Percentiles rank a stretch among this genome's conserved stretches.
Conservation (phyloP, 2,797 vertebrate species). For the Chaetophractus vellerosus region DNA sequence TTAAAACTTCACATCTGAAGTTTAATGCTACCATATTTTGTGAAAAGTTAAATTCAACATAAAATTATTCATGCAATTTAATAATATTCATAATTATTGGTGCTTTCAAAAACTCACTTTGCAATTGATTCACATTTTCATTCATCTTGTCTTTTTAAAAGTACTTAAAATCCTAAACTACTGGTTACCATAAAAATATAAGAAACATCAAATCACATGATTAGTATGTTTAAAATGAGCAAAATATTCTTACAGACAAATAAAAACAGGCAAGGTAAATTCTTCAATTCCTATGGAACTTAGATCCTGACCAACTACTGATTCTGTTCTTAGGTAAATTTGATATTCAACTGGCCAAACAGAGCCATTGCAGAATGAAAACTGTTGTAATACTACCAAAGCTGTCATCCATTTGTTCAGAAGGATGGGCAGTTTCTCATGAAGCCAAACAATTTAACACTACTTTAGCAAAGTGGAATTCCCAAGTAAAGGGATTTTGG, state of each 20-base stretch:
- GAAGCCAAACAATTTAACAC: neutral
- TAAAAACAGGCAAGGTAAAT: neutral
- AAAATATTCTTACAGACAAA: slow-evolving; percentile 20
- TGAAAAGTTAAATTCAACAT: slow-evolving; percentile 40
- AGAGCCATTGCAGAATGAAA: neutral
- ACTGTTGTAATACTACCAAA: neutral
- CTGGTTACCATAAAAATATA: slow-evolving; percentile 45
- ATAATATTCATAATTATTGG: slow-evolving; percentile 26
- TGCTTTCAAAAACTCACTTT: slow-evolving; percentile 28
- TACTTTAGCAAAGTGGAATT: slow-evolving; percentile 48
- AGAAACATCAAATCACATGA: slow-evolving; percentile 12
- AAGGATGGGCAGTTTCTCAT: neutral
- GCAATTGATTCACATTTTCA: slow-evolving; percentile 30
- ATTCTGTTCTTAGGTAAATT: neutral
- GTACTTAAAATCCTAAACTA: neutral
- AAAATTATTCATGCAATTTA: slow-evolving; percentile 35
- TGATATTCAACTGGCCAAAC: neutral
- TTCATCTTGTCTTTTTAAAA: slow-evolving; percentile 42
- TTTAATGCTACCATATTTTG: neutral
- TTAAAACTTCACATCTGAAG: slow-evolving; percentile 8
- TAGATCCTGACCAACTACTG: neutral
- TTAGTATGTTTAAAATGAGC: slow-evolving; percentile 9
- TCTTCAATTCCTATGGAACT: neutral
- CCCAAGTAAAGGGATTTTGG: neutral
- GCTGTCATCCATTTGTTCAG: neutral